These are phyloP conservation scores for Stegodyphus mimosarum DNA, from an alignment of 1,140 invertebrate genomes.

Conservation along the genomic window DNA sequence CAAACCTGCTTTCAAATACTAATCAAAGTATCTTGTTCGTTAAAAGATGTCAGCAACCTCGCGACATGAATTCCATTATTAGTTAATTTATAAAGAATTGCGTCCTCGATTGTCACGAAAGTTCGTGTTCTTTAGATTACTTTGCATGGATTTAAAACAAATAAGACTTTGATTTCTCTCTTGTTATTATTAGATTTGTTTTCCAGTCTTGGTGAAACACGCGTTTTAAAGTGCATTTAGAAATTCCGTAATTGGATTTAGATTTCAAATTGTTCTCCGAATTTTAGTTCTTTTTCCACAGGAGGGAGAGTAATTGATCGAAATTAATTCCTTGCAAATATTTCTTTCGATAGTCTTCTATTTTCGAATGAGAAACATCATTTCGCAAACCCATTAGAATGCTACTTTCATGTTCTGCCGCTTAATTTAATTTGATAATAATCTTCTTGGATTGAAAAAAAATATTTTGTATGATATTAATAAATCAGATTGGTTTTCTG, in stretches of 20 bases:
- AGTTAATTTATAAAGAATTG: slow-evolving; percentile 57
- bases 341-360: too few species aligned
- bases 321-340: slow-evolving; percentile 23
- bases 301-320: slow-evolving; percentile 24
- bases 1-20: slow-evolving; percentile 41
- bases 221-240: slow-evolving; percentile 37
- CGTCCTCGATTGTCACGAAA: slow-evolving; percentile 45
- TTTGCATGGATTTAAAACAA: slow-evolving; percentile 45
- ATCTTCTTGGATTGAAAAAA: too few species aligned
- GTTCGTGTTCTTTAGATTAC: slow-evolving; percentile 54
- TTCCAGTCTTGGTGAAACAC: slow-evolving; percentile 14
- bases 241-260: slow-evolving; percentile 51
- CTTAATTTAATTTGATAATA: too few species aligned
- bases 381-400: too few species aligned
- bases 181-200: slow-evolving; percentile 27
- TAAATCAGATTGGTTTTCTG: too few species aligned
- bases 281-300: slow-evolving; percentile 1
- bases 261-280: slow-evolving; percentile 42
- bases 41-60: slow-evolving; percentile 48
- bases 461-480: too few species aligned
- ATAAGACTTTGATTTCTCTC: slow-evolving; percentile 4
- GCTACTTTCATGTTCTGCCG: too few species aligned
- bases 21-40: slow-evolving; percentile 58
- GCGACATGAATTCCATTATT: slow-evolving; percentile 53
- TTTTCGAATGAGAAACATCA: too few species aligned